Conservation (phyloP, 2,797 vertebrate genomes). For the Sphenodon punctatus region DNA sequence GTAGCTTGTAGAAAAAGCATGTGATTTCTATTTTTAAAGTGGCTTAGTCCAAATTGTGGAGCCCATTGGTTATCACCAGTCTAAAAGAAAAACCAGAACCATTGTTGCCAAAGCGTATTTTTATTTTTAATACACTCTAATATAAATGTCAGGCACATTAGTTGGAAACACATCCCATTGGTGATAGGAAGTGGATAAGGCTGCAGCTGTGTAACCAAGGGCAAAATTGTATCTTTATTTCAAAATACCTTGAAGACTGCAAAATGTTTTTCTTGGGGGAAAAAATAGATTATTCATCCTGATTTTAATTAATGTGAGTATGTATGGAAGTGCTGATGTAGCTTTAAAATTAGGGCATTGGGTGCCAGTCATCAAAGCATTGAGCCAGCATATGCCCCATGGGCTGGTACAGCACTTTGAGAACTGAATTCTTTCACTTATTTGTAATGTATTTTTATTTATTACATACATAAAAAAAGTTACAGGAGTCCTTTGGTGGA, state of each 20-base stretch:
- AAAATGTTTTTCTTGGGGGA: constrained; percentile 6
- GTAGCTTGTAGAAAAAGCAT: neutral
- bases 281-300: constrained; percentile 11
- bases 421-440: constrained; percentile 4
- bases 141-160: neutral
- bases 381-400: too few species aligned
- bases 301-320: constrained; percentile 4
- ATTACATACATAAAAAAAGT: constrained; percentile 20
- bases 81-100: neutral
- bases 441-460: neutral
- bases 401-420: neutral
- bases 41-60: neutral
- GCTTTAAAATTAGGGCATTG: too few species aligned
- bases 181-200: neutral
- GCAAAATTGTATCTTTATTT: constrained; percentile 2
- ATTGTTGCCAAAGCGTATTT: neutral
- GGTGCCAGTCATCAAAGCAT: too few species aligned
- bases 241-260: constrained; percentile 20
- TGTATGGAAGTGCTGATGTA: neutral
- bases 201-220: constrained; percentile 1
- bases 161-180: neutral
- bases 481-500: neutral
- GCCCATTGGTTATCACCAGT: neutral
- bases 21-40: neutral
- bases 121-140: neutral